These are phyloP conservation scores for Brachylomia viminalis DNA, from an alignment of 2,888 invertebrate genomes.

Conservation along the genomic window DNA sequence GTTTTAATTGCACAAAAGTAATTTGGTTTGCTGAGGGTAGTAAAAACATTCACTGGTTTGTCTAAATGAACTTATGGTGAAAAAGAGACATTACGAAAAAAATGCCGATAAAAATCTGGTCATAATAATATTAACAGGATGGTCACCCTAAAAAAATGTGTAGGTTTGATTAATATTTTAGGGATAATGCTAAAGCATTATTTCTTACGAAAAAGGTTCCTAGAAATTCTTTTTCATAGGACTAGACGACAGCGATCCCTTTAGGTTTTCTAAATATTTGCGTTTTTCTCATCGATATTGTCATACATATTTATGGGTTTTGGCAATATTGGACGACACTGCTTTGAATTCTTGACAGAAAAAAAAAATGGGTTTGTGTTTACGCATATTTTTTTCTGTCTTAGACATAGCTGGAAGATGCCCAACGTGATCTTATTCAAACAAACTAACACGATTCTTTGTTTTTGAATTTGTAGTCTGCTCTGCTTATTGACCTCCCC, in stretches of 20 bases:
- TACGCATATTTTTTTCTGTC: neutral
- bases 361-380: neutral
- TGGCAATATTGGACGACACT: neutral
- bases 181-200: slow-evolving; percentile 62
- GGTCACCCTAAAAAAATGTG: slow-evolving; percentile 33
- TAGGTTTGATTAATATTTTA: slow-evolving; percentile 67
- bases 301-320: slow-evolving; percentile 1
- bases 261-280: slow-evolving; percentile 36
- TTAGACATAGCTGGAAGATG: neutral
- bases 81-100: neutral
- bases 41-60: neutral
- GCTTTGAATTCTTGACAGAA: neutral
- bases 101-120: too few species aligned
- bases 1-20: neutral
- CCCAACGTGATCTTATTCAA: too few species aligned
- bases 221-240: slow-evolving; percentile 60
- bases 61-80: neutral
- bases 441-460: neutral
- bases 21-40: neutral
- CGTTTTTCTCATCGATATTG: slow-evolving; percentile 12
- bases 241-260: slow-evolving; percentile 39
- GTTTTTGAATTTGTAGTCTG: too few species aligned
- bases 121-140: neutral
- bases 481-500: neutral
- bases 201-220: slow-evolving; percentile 69